phyloP scores from a whole-genome alignment of 2,888 invertebrate species.

The Drosophila diplacantha region DNA sequence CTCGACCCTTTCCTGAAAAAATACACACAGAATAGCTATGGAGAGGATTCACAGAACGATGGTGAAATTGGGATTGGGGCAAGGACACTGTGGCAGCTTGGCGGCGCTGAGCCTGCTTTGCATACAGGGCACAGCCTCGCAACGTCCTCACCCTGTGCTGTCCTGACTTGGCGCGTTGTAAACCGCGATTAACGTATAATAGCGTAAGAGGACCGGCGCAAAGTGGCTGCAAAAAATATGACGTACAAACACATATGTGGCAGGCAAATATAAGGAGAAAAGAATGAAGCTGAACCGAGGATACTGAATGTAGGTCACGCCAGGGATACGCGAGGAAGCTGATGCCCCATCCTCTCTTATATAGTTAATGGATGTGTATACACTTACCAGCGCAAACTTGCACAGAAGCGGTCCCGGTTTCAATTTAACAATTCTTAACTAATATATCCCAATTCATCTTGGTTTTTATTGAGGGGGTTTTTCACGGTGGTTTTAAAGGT shows the following conservation, averaged over 20 bases:
- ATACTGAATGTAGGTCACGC: constrained; percentile 67
- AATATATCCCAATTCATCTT: neutral
- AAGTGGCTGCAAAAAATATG: constrained; percentile 40
- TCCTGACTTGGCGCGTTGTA: constrained; percentile 52
- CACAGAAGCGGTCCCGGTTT: constrained; percentile 1
- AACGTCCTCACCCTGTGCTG: constrained; percentile 4
- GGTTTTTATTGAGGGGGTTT: too few species aligned
- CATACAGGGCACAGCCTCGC: constrained; percentile 35
- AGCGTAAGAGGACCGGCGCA: constrained; percentile 54
- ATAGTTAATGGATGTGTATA: constrained; percentile 9
- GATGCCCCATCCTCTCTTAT: neutral
- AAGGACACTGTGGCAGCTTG: constrained; percentile 29
- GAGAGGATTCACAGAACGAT: neutral
- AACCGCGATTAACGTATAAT: constrained; percentile 69
- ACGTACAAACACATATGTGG: constrained; percentile 31
- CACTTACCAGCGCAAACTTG: constrained; percentile 5
- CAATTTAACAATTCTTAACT: constrained; percentile 2
- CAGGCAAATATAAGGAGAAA: constrained; percentile 23
- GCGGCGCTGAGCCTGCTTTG: constrained; percentile 48
- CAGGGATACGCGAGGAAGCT: constrained; percentile 17
- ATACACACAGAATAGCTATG: constrained; percentile 9
- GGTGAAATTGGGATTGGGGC: constrained; percentile 6
- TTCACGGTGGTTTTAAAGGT: neutral
- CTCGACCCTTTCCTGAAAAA: constrained; percentile 42
- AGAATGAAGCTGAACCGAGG: constrained; percentile 21